Conservation (phyloP, 2,113 vertebrate species). For the Trematomus loennbergii region DNA sequence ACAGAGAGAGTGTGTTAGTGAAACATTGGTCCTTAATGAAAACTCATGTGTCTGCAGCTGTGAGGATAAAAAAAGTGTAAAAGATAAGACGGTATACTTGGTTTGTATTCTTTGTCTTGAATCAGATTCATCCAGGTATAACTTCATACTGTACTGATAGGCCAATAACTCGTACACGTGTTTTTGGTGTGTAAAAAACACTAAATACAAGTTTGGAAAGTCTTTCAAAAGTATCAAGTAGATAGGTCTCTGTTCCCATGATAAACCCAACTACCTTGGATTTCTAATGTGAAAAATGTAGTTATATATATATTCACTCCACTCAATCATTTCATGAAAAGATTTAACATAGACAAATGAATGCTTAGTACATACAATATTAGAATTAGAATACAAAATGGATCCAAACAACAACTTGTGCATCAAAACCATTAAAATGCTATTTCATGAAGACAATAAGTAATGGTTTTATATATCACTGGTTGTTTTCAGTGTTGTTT, state of each 20-base stretch:
- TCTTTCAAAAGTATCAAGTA: not conserved
- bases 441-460: too few relatives aligned
- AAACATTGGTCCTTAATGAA: too few relatives aligned
- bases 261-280: not conserved
- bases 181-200: not conserved
- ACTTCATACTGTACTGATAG: not conserved
- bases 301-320: too few relatives aligned
- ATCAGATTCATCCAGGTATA: not conserved
- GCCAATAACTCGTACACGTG: not conserved
- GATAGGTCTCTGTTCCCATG: not conserved
- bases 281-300: not conserved
- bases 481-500: too few relatives aligned
- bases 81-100: too few relatives aligned
- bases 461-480: too few relatives aligned
- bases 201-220: not conserved
- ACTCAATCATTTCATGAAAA: too few relatives aligned
- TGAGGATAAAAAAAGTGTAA: too few relatives aligned
- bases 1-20: not conserved
- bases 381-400: not conserved
- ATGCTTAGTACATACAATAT: too few relatives aligned
- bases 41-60: too few relatives aligned
- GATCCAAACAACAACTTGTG: not conserved
- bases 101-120: not conserved
- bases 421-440: not conserved
- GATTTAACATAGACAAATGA: too few relatives aligned